Base-by-base conservation (phyloP, 2,888 invertebrate species). In the Antheraea yamamai region DNA sequence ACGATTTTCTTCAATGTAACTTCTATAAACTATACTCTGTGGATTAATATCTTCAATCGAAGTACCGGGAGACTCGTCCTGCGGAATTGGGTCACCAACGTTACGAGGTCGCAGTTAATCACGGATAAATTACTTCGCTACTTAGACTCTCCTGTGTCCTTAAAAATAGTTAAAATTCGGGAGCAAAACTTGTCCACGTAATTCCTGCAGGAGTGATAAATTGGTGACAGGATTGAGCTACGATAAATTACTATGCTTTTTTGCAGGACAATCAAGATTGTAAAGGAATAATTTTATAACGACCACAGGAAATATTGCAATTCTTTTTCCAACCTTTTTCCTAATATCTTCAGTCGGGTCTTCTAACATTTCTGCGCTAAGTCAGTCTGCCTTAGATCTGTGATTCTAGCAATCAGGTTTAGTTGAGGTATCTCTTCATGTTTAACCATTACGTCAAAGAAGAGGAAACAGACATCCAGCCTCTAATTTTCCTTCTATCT, bases 71-170 rank as follows among this genome's bases (percentile, higher is more conserved):
- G 70, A 74, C 55, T 55, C n/a, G 68, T 55, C 20, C 30, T 68
- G 26, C 68, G 70, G 74, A 74, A 74, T 71, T 58, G 39, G 74
- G 74, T 74, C 74, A 74, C 51, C 55, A 70, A 39, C 55, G 58
- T 74, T 70, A 74, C 70, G 74, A 66, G 64, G 64, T 30, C 64
- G 16, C 64, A 66, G 26, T 16, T 30, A 30, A 66, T 26, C 30
- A 16, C 30, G 14, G 64, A 30, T 66, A 66, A 66, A 66, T 30
- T 66, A 26, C 64, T 66, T 8, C 7, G 64, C 30, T 26, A 66
- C 16, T 66, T 64, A 64, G 4, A 66, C 4, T 16, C 6, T 16
- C 16, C 30, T 66, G 30, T 16, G 20, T 6, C 30, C 16, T 61
- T 66, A n/a, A 23, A 58, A 61, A 61, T 61, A 23, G 23, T 61